Evolutionary conservation across 1,140 invertebrate genomes (phyloP), one percentile per base, ranked within the genome.

Genomic region (Dinoponera quadriceps): DNA sequence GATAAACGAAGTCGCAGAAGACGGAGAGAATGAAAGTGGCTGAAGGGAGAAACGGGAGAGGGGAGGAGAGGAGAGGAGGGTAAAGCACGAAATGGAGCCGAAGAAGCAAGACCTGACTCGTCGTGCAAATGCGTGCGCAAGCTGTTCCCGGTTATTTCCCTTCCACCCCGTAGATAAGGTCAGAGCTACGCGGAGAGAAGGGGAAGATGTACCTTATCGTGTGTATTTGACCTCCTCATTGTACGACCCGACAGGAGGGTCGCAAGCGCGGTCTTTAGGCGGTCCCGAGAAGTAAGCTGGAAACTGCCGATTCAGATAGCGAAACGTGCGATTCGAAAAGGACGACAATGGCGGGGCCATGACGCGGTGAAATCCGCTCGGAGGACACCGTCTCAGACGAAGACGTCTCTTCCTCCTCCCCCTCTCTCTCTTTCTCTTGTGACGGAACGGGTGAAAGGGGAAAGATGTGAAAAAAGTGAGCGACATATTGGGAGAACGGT

Each of bases 401-500:
- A 16, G 68, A 82, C 57, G 57, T 74, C 48, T 51, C 48, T 25
- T 4, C 22, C 27, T n/a, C n/a, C n/a, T n/a, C n/a, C n/a, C n/a
- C n/a, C n/a, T n/a, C n/a, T n/a, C n/a, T n/a, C n/a, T n/a, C n/a
- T n/a, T n/a, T n/a, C n/a, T n/a, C n/a, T n/a, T n/a, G 18, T 33
- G 22, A 54, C n/a, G 20, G 57, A n/a, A n/a, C 16, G 48, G 4
- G 73, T 25, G 38, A 63, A 75, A 22, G 29, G 57, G 22, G 57
- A 57, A 9, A 75, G 44, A 51, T 74, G 25, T 16, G 59, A 44
- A 18, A 29, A 44, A 13, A 18, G 9, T 22, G 27, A 29, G 18
- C 33, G 48, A 59, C 25, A 55, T 65, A 72, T 74, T 68, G 80
- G 62, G 51, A 77, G 44, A 86, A 78, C 71, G 57, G 14, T 55